These are phyloP conservation scores for Choreutis nemorana DNA, from an alignment of 2,888 invertebrate genomes.

Conservation along the genomic window DNA sequence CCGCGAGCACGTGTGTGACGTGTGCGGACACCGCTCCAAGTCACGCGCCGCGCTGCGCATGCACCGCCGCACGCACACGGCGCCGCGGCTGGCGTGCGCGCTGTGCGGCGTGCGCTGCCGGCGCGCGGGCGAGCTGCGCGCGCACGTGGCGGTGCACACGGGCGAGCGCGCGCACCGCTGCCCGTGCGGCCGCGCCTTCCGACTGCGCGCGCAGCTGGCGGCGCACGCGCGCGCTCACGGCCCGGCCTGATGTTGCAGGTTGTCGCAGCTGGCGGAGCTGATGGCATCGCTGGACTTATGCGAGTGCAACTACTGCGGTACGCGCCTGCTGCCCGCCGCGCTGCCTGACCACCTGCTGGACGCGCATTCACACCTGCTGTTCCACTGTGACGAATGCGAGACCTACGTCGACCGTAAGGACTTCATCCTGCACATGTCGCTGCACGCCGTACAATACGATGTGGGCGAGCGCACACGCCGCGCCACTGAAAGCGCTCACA, in stretches of 20 bases:
- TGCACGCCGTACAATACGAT: conserved; percentile 27
- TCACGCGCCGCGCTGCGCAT: conserved; percentile 59
- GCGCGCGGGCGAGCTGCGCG: conserved; percentile 55
- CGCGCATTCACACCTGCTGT: conserved; percentile 30
- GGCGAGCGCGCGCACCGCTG: conserved; percentile 63
- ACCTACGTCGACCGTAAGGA: conserved; percentile 29
- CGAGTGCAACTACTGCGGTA: conserved; percentile 24
- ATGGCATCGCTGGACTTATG: conserved; percentile 5
- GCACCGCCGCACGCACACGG: conserved; percentile 46
- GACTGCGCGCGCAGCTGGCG: conserved; percentile 36
- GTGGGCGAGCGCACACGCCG: conserved; percentile 9
- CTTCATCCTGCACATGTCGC: conserved; percentile 40
- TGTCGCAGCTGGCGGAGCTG: conserved; percentile 8
- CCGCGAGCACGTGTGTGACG: conserved; percentile 58
- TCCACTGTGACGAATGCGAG: conserved; percentile 48
- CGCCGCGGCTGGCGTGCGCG: conserved; percentile 40
- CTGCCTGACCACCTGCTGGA: conserved; percentile 28
- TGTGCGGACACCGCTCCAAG: conserved; percentile 60
- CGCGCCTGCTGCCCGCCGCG: conserved; percentile 7
- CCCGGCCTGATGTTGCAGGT: conserved; percentile 32
- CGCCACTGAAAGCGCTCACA: not conserved
- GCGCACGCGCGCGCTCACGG: conserved; percentile 21
- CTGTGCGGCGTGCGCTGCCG: conserved; percentile 64
- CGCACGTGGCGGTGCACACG: conserved; percentile 63
- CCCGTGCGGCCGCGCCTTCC: conserved; percentile 57